phyloP scores from a whole-genome alignment of 2,797 vertebrate species.

The Buceros bicornis region DNA sequence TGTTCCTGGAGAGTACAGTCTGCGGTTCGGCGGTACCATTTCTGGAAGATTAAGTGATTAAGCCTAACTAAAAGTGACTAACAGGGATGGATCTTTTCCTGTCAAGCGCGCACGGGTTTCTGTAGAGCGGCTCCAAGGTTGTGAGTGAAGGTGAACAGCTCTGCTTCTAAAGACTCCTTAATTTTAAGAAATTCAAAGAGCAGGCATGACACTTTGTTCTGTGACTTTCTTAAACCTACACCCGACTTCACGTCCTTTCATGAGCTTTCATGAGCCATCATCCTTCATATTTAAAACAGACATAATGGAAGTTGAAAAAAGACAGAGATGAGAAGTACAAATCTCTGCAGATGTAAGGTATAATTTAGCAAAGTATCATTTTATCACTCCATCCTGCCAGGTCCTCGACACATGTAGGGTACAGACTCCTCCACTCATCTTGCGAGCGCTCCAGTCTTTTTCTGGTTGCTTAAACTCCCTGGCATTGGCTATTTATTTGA shows the following conservation, averaged over 20 bases:
- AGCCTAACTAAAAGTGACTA: slow-evolving; percentile 64
- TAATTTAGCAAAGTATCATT: slow-evolving; percentile 59
- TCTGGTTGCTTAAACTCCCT: background rate
- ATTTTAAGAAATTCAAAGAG: slow-evolving; percentile 82
- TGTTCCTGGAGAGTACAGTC: slow-evolving; percentile 43
- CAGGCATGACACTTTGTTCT: slow-evolving; percentile 75
- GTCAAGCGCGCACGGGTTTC: slow-evolving; percentile 14
- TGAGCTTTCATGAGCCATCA: slow-evolving; percentile 78
- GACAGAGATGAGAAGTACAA: slow-evolving; percentile 32
- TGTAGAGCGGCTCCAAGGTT: slow-evolving; percentile 73
- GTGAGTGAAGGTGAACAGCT: slow-evolving; percentile 77
- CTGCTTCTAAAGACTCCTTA: slow-evolving; percentile 77
- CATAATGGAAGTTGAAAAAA: slow-evolving; percentile 52
- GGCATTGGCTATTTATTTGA: slow-evolving; percentile 9
- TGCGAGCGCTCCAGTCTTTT: background rate
- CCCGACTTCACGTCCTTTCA: slow-evolving; percentile 75
- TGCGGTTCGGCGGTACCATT: slow-evolving; percentile 6
- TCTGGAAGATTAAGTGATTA: slow-evolving; percentile 65
- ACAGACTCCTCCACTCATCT: background rate
- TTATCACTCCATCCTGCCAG: background rate
- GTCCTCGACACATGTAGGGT: background rate
- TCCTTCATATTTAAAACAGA: slow-evolving; percentile 80
- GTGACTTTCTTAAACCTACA: slow-evolving; percentile 76
- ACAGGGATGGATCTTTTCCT: slow-evolving; percentile 58
- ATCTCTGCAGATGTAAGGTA: slow-evolving; percentile 58